Percentiles rank a stretch among this genome's conserved stretches.
phyloP scores from a whole-genome alignment of 2,888 invertebrate genomes.

The Torymus auratus region DNA sequence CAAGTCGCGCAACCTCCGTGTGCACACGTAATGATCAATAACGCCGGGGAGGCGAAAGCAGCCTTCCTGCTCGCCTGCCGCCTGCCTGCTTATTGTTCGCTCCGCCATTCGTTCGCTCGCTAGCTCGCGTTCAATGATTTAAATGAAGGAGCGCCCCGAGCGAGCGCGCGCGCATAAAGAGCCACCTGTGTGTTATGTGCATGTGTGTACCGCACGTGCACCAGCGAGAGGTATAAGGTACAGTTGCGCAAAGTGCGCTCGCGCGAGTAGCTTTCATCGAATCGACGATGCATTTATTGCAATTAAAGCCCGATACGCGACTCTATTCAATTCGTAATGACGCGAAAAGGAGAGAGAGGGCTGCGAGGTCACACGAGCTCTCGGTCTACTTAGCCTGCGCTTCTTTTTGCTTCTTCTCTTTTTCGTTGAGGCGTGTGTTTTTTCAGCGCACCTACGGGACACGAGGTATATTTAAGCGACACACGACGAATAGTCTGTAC shows the following conservation, averaged over 20 bases:
- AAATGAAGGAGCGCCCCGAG: constrained; percentile 49
- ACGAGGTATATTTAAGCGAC: no score
- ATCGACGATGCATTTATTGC: constrained; percentile 51
- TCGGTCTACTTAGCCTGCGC: no score
- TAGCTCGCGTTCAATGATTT: constrained; percentile 37
- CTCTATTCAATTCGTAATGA: constrained; percentile 25
- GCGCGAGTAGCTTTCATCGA: constrained; percentile 2
- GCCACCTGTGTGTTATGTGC: constrained; percentile 45
- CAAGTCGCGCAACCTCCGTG: background rate
- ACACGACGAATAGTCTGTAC: no score
- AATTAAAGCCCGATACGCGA: constrained; percentile 39
- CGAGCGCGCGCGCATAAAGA: constrained; percentile 46
- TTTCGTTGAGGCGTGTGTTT: no score
- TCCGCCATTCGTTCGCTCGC: background rate
- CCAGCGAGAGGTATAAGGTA: background rate
- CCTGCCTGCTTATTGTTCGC: constrained; percentile 42
- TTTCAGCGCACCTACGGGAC: no score
- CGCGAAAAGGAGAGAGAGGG: background rate
- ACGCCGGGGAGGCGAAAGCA: background rate
- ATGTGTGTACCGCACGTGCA: background rate
- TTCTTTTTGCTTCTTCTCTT: no score
- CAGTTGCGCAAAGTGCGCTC: constrained; percentile 33
- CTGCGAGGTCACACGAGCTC: no score
- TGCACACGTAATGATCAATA: constrained; percentile 50
- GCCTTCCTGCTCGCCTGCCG: background rate